These are phyloP conservation scores for Girardia tigrina DNA, from an alignment of 2,888 invertebrate species.

Conservation along the genomic window DNA sequence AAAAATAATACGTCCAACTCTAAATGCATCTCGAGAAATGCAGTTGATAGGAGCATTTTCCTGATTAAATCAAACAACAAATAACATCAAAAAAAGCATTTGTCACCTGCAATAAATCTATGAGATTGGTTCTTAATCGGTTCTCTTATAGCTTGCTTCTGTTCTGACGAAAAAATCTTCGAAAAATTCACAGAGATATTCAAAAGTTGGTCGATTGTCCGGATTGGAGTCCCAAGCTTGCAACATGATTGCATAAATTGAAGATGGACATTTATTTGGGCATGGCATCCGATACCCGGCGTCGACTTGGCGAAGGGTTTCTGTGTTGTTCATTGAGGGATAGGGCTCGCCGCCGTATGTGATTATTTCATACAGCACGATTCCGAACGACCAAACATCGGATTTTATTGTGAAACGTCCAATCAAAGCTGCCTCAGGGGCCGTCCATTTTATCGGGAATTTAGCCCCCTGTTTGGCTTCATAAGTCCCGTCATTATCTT, in stretches of 20 bases:
- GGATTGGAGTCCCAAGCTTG: slow-evolving; percentile 79
- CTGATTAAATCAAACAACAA: too few relatives aligned
- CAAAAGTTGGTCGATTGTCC: slow-evolving; percentile 84
- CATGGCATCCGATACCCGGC: slow-evolving; percentile 33
- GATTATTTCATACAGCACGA: slow-evolving; percentile 80
- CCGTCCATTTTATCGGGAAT: slow-evolving; percentile 97
- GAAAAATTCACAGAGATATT: slow-evolving; percentile 60
- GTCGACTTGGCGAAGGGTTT: slow-evolving; percentile 35
- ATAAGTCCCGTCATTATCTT: slow-evolving; percentile 73
- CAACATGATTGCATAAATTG: slow-evolving; percentile 54
- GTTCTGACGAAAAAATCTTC: slow-evolving; percentile 62
- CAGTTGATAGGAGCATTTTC: too few relatives aligned
- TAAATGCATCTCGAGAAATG: too few relatives aligned
- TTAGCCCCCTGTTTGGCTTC: slow-evolving; percentile 87
- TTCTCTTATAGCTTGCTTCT: slow-evolving; percentile 68
- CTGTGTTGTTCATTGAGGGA: slow-evolving; percentile 35
- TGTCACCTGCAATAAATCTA: slow-evolving; percentile 9
- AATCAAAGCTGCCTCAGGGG: slow-evolving; percentile 84
- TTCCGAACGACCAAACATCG: slow-evolving; percentile 96
- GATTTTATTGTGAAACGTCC: slow-evolving; percentile 92
- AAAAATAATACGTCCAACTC: too few relatives aligned
- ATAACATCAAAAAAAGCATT: too few relatives aligned
- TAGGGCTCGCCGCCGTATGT: slow-evolving; percentile 73
- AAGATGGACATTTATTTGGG: slow-evolving; percentile 31
- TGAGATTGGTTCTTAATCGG: slow-evolving; percentile 32